These are phyloP conservation scores for Embidobia sp. DNA, from an alignment of 2,888 invertebrate species.

Conservation along the genomic window DNA sequence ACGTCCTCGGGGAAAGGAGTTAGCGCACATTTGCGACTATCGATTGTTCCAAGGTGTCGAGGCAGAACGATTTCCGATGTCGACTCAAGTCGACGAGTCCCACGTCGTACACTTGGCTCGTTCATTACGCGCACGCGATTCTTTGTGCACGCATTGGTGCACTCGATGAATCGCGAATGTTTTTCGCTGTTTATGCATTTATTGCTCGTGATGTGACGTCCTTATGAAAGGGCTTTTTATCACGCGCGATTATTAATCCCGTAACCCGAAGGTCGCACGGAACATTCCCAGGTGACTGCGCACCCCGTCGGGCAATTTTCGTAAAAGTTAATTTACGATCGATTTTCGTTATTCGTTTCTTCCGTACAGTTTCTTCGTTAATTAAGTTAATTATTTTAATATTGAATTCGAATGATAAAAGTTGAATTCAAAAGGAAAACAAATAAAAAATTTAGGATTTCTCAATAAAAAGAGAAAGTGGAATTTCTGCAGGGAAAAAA, in stretches of 20 bases:
- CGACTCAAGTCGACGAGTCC: constrained; percentile 63
- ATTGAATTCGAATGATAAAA: no score
- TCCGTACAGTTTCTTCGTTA: no score
- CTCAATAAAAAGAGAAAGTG: no score
- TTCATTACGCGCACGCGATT: constrained; percentile 65
- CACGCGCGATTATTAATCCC: constrained; percentile 43
- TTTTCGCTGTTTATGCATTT: constrained; percentile 58
- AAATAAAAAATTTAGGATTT: no score
- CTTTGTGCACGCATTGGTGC: constrained; percentile 63
- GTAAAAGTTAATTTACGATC: constrained; percentile 33
- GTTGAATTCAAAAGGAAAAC: no score
- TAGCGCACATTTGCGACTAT: constrained; percentile 63
- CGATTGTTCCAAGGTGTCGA: constrained; percentile 66
- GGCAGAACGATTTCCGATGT: constrained; percentile 65
- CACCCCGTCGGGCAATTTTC: constrained; percentile 8
- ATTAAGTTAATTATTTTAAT: no score
- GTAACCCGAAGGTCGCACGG: constrained; percentile 25
- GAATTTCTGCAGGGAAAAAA: no score
- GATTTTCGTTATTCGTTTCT: no score
- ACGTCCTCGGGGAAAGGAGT: constrained; percentile 61
- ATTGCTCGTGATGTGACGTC: constrained; percentile 51
- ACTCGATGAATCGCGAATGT: constrained; percentile 64
- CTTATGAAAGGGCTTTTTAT: constrained; percentile 47
- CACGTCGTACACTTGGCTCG: constrained; percentile 55
- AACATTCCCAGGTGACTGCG: constrained; percentile 16